phyloP scores from a whole-genome alignment of 2,888 invertebrate species.

The Tiliacea citrago region DNA sequence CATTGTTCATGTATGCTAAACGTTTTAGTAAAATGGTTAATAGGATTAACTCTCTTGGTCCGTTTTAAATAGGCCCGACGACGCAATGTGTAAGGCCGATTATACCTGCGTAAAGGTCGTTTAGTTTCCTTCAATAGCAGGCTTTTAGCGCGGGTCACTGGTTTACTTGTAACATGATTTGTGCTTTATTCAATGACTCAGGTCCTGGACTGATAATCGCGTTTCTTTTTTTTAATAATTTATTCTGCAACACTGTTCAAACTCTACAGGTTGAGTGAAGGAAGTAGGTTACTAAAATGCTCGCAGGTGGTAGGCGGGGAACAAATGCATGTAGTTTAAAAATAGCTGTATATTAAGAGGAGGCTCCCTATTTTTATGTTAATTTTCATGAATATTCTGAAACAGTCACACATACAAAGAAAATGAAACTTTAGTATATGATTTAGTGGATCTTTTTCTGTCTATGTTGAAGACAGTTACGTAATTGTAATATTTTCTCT shows the following conservation, averaged over 20 bases:
- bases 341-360: conserved; percentile 31
- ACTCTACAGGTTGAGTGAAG: conserved; percentile 2
- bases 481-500: too few relatives aligned
- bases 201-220: neutral
- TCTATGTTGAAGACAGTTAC: too few relatives aligned
- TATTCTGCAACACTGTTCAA: neutral
- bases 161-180: conserved; percentile 17
- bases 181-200: neutral
- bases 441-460: too few relatives aligned
- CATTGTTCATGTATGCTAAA: conserved; percentile 54
- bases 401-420: too few relatives aligned
- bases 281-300: conserved; percentile 32
- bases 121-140: conserved; percentile 18
- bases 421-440: too few relatives aligned
- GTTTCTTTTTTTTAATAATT: conserved; percentile 5
- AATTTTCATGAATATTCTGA: too few relatives aligned
- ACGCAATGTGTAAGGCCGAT: conserved; percentile 21
- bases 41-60: conserved; percentile 41
- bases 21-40: conserved; percentile 44
- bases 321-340: conserved; percentile 31
- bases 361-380: too few relatives aligned
- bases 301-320: conserved; percentile 15
- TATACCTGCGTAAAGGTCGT: conserved; percentile 38
- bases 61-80: conserved; percentile 8
- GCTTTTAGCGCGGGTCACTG: conserved; percentile 13